Evolutionary conservation across 2,888 invertebrate genomes (phyloP).

Genomic region (Drosophila setosimentum): DNA sequence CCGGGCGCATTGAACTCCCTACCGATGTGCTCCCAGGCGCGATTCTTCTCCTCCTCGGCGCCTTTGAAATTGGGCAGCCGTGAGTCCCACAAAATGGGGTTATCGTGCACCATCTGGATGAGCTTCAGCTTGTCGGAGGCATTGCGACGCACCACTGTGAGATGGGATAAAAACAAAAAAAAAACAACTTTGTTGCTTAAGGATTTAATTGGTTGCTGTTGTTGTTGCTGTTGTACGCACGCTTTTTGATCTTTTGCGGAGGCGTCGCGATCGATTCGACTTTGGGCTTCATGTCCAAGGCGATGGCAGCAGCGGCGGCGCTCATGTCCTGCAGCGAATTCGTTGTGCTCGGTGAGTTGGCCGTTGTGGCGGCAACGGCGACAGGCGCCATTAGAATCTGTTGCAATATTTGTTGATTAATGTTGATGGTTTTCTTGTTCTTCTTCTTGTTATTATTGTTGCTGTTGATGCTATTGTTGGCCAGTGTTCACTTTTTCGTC

Average conservation of each 20-base stretch:
- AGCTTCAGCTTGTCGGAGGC: constrained; percentile 84
- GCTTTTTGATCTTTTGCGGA: constrained; percentile 76
- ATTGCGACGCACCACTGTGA: constrained; percentile 83
- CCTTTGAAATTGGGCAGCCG: constrained; percentile 84
- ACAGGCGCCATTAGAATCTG: constrained; percentile 68
- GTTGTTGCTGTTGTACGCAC: constrained; percentile 48
- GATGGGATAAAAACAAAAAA: background rate
- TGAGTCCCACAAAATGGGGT: constrained; percentile 84
- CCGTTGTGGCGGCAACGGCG: constrained; percentile 59
- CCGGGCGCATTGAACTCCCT: constrained; percentile 84
- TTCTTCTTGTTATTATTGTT: constrained; percentile 19
- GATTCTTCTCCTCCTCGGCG: constrained; percentile 84
- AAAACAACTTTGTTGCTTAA: constrained; percentile 1
- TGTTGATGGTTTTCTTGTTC: constrained; percentile 36
- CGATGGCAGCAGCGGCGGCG: constrained; percentile 81
- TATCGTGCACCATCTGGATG: constrained; percentile 84
- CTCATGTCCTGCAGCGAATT: constrained; percentile 78
- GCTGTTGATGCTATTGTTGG: constrained; percentile 29
- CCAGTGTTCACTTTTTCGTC: constrained; percentile 39
- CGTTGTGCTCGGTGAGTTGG: constrained; percentile 64
- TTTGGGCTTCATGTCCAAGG: constrained; percentile 79
- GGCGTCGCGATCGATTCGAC: constrained; percentile 52
- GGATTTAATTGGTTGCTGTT: background rate
- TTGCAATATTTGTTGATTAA: constrained; percentile 48
- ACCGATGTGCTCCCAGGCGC: constrained; percentile 84